Evolutionary conservation across 2,113 vertebrate genomes (phyloP).

Genomic region (pig (Sus scrofa)): DNA sequence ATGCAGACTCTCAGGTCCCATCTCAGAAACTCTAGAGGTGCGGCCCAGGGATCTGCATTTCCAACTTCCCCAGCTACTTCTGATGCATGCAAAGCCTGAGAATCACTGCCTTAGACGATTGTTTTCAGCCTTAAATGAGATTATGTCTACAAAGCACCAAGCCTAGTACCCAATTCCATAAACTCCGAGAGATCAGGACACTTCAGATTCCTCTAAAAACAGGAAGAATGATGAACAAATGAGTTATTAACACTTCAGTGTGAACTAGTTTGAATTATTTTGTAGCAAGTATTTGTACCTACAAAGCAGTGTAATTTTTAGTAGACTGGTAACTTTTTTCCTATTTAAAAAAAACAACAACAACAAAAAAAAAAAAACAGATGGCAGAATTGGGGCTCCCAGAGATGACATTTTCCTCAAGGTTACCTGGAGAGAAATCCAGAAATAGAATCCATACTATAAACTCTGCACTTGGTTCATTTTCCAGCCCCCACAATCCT

Average conservation of each 20-base stretch:
- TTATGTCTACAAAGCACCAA: background rate
- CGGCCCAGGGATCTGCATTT: background rate
- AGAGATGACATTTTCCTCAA: background rate
- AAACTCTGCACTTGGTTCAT: background rate
- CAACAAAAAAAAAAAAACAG: background rate
- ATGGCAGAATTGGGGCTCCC: constrained; percentile 39
- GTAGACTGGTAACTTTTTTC: background rate
- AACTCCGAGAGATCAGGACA: background rate
- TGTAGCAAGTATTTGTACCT: constrained; percentile 1
- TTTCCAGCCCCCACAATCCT: background rate
- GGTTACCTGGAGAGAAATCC: constrained; percentile 27
- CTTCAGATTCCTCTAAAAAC: constrained; percentile 4
- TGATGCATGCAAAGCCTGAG: background rate
- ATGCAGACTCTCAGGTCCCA: background rate
- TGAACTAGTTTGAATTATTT: constrained; percentile 21
- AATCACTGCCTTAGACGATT: background rate
- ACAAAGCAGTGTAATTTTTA: background rate
- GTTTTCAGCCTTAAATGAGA: background rate
- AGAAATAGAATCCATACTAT: constrained; percentile 39
- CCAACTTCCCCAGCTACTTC: background rate
- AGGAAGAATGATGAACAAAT: background rate
- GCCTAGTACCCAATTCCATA: background rate
- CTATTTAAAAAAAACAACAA: background rate
- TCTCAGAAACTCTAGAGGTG: background rate
- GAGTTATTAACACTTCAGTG: constrained; percentile 29